Evolutionary conservation across 2,113 vertebrate species (phyloP).

Genomic region (Eulemur rufifrons): DNA sequence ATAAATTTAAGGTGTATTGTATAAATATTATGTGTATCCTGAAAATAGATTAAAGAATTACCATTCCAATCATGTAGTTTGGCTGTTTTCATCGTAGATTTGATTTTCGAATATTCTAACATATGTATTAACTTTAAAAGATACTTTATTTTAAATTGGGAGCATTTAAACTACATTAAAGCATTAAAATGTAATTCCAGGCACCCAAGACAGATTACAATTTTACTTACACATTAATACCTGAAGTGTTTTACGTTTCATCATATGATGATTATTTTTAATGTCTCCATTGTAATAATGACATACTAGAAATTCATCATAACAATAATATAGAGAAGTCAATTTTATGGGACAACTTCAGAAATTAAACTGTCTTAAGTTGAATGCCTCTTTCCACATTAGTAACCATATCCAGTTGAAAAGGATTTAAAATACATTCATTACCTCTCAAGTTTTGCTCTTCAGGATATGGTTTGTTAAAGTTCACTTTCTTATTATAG

Average conservation of each 20-base stretch:
- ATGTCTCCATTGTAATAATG: not conserved
- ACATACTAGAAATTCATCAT: not conserved
- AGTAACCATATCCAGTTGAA: not conserved
- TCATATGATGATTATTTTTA: not conserved
- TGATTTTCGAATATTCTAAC: not conserved
- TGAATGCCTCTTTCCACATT: not conserved
- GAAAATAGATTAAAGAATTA: slow-evolving; percentile 11
- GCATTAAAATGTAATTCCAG: not conserved
- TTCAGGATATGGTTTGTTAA: not conserved
- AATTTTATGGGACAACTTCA: not conserved
- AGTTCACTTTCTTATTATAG: not conserved
- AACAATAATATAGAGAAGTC: not conserved
- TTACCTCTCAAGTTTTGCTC: not conserved
- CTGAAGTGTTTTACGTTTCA: not conserved
- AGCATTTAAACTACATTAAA: not conserved
- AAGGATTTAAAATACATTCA: not conserved
- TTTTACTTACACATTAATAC: not conserved
- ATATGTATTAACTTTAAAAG: not conserved
- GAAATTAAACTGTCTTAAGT: not conserved
- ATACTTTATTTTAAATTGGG: not conserved
- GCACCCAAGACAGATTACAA: not conserved
- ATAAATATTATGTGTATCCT: not conserved
- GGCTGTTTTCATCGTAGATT: not conserved
- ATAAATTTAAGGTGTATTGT: not conserved
- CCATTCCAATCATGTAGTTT: not conserved